phyloP scores from a whole-genome alignment of 53 echinoderm and acorn worm genomes.

The Glandiceps talaboti region DNA sequence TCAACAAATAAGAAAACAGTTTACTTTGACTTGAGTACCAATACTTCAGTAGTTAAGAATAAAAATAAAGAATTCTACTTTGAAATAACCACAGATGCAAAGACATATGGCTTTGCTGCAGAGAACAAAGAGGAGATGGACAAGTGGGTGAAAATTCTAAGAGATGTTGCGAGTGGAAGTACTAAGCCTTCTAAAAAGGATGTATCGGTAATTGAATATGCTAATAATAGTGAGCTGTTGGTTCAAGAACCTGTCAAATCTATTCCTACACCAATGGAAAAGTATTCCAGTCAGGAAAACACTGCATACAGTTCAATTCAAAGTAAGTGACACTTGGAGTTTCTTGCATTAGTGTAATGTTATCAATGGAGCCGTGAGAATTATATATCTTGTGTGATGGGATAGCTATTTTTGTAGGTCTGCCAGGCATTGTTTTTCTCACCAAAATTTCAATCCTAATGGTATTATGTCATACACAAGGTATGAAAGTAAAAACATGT shows the following conservation, averaged over 20 bases:
- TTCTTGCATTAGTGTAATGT: too few species aligned
- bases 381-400: too few species aligned
- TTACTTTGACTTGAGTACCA: neutral
- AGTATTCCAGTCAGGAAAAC: neutral
- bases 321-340: neutral
- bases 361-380: too few species aligned
- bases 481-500: too few species aligned
- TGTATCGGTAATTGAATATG: neutral
- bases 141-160: conserved; percentile 14
- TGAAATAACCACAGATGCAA: conserved; percentile 14
- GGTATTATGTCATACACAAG: too few species aligned
- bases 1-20: neutral
- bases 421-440: too few species aligned
- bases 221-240: neutral
- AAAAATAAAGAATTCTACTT: conserved; percentile 16
- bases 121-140: neutral
- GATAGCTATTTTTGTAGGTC: too few species aligned
- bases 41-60: neutral
- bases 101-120: conserved; percentile 14
- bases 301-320: neutral
- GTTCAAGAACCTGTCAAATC: neutral
- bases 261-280: neutral
- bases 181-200: neutral
- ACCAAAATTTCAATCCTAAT: too few species aligned
- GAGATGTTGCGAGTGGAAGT: conserved; percentile 7